Conservation (phyloP, 2,797 vertebrate genomes). For the Heliangelus exortis region DNA sequence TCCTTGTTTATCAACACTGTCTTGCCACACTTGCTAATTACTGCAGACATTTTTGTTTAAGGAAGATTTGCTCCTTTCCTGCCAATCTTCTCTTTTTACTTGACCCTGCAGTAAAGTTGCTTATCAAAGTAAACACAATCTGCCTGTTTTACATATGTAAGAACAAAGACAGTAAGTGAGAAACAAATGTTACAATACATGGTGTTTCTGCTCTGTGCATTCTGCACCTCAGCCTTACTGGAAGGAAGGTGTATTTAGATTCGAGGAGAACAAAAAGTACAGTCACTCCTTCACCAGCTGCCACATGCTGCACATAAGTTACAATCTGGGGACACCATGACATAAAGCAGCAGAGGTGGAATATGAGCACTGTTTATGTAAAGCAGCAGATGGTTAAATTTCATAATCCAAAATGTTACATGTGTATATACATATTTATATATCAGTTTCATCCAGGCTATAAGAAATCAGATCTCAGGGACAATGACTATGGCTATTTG, state of each 20-base stretch:
- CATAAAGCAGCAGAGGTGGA: not conserved
- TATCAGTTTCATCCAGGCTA: not conserved
- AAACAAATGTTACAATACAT: rapidly evolving
- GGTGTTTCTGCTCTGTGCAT: not conserved
- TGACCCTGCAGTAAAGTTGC: not conserved
- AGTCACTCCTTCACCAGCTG: not conserved
- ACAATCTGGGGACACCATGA: not conserved
- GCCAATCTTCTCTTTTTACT: not conserved
- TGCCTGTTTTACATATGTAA: not conserved
- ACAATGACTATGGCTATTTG: not conserved
- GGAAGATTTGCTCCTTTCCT: conserved; percentile 37
- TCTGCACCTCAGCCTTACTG: not conserved
- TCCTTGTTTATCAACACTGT: conserved; percentile 12
- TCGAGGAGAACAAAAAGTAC: not conserved
- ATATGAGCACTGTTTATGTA: not conserved
- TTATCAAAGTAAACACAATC: not conserved
- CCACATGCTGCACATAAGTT: not conserved
- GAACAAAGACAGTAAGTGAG: not conserved
- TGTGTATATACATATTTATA: not conserved
- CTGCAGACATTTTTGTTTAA: not conserved
- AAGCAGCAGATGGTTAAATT: conserved; percentile 58
- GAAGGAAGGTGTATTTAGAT: not conserved
- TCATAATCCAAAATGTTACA: not conserved
- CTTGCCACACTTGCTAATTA: not conserved
- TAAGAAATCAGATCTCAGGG: not conserved